Conservation (phyloP, 2,797 vertebrate genomes). For the Tokudaia tokunoshimensis region DNA sequence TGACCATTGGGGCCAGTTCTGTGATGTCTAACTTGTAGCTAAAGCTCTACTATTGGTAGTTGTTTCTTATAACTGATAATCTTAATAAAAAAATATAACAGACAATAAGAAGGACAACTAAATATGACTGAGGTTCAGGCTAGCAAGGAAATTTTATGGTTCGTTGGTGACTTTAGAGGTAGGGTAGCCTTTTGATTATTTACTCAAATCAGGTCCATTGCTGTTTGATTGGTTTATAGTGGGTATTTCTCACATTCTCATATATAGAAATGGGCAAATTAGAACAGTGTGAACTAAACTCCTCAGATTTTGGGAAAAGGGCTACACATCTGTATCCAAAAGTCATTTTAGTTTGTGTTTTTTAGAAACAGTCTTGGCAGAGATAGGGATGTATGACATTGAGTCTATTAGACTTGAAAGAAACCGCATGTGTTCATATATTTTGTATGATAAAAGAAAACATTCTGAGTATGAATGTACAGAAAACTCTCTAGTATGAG, state of each 20-base stretch:
- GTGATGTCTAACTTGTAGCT: too few species aligned
- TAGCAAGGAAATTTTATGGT: too few species aligned
- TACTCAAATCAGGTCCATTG: background rate
- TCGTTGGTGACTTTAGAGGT: too few species aligned
- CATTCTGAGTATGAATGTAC: accelerated
- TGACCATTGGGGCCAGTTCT: too few species aligned
- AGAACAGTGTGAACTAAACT: background rate
- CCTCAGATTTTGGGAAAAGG: background rate
- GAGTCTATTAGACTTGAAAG: background rate
- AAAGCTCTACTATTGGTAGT: background rate
- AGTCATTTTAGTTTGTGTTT: too few species aligned
- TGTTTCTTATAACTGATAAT: background rate
- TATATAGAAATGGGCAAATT: background rate
- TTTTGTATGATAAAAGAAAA: background rate
- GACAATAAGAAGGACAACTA: background rate
- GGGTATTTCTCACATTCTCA: background rate
- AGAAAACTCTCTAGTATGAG: background rate
- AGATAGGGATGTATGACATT: background rate
- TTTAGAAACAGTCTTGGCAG: too few species aligned
- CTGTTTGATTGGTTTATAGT: background rate
- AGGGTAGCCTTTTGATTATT: background rate
- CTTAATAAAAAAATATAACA: background rate
- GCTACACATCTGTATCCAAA: background rate
- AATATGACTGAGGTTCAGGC: background rate
- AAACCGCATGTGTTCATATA: background rate